phyloP scores from a whole-genome alignment of 2,113 vertebrate genomes.

The Myanophis thanlyinensis region DNA sequence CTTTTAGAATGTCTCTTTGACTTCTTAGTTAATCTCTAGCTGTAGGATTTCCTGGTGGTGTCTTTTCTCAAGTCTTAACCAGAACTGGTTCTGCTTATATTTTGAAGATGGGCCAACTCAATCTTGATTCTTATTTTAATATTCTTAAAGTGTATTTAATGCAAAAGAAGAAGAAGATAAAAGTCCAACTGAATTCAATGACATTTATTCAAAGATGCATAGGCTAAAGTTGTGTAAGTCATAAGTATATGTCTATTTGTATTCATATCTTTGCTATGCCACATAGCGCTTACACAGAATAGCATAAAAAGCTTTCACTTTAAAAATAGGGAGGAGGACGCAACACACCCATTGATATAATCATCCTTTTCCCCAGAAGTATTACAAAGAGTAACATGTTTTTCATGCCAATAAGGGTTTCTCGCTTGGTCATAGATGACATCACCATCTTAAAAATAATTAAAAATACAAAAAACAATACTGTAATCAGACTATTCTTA shows the following conservation, averaged over 20 bases:
- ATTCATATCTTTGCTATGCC: neutral
- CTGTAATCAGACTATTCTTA: neutral
- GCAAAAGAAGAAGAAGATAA: neutral
- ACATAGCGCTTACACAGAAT: neutral
- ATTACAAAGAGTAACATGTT: neutral
- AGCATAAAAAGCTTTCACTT: neutral
- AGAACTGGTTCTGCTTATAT: neutral
- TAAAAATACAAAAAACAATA: neutral
- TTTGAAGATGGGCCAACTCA: neutral
- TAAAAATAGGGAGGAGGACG: neutral
- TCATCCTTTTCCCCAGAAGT: neutral
- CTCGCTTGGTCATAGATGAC: neutral
- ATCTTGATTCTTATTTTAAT: neutral
- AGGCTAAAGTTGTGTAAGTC: neutral
- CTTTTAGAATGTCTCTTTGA: neutral
- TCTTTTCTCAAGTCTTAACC: neutral
- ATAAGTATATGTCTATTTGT: neutral
- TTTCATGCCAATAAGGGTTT: neutral
- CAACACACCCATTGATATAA: neutral
- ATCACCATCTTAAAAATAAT: neutral
- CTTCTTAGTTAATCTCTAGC: neutral
- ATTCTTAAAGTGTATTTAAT: neutral
- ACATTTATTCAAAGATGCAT: neutral
- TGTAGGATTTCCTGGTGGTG: neutral
- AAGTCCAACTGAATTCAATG: neutral